Evolutionary conservation across 2,888 invertebrate genomes (phyloP).

Genomic region (Cheilosia grossa): DNA sequence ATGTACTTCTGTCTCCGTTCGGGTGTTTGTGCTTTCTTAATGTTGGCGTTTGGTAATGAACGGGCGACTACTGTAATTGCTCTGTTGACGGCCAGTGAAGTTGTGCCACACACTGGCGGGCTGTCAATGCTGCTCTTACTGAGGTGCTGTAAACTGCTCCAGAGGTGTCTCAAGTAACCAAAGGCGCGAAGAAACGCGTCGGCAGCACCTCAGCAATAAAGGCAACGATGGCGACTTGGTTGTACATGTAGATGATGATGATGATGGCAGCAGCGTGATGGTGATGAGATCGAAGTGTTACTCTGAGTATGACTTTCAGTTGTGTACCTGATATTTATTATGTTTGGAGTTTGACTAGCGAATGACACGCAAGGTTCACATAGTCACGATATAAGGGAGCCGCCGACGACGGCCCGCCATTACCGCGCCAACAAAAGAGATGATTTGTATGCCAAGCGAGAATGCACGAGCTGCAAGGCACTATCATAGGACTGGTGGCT

Average conservation of each 20-base stretch:
- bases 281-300: constrained; percentile 61
- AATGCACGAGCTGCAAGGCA: constrained; percentile 49
- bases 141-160: constrained; percentile 26
- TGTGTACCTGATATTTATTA: constrained; percentile 54
- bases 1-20: constrained; percentile 3
- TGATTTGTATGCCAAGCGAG: constrained; percentile 65
- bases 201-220: constrained; percentile 10
- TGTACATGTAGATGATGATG: constrained; percentile 30
- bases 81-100: constrained; percentile 16
- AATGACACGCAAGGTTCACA: constrained; percentile 71
- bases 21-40: background rate
- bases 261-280: constrained; percentile 23
- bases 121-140: constrained; percentile 12
- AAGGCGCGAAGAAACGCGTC: constrained; percentile 38
- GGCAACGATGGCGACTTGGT: constrained; percentile 3
- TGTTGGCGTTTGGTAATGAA: constrained; percentile 38
- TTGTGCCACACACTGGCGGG: constrained; percentile 17
- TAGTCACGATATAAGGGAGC: constrained; percentile 68
- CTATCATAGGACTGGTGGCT: constrained; percentile 22
- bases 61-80: constrained; percentile 48
- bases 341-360: constrained; percentile 67
- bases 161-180: constrained; percentile 38
- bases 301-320: constrained; percentile 52
- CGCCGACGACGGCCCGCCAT: constrained; percentile 14
- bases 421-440: constrained; percentile 50